A percentile compares a stretch with the other conserved stretches of the same genome.
Conservation (phyloP, 2,888 invertebrate genomes). For the Periphyllus acericola region DNA sequence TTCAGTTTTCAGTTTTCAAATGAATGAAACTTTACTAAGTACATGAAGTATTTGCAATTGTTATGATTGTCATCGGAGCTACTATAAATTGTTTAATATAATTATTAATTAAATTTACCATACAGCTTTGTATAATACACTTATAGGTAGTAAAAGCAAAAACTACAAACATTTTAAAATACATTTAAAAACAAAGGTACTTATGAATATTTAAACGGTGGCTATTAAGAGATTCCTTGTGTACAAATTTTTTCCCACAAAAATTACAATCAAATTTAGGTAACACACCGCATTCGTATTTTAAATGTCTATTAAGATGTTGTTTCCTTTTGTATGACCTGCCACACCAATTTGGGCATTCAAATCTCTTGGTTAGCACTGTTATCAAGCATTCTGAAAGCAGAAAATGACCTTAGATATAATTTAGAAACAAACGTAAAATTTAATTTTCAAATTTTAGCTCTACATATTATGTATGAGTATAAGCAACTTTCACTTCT, state of each 20-base stretch:
- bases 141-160: neutral
- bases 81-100: no score
- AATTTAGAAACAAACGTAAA: neutral
- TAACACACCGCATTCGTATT: slow-evolving; percentile 63
- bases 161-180: neutral
- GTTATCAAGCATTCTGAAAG: slow-evolving; percentile 43
- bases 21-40: no score
- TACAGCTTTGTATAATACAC: neutral
- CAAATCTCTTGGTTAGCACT: neutral
- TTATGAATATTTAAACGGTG: slow-evolving; percentile 62
- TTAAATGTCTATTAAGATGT: slow-evolving; percentile 42
- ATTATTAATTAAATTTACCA: no score
- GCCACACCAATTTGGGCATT: slow-evolving; percentile 62
- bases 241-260: slow-evolving; percentile 60
- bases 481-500: neutral
- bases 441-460: neutral
- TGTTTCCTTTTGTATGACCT: slow-evolving; percentile 60
- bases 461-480: neutral
- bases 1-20: no score
- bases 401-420: neutral
- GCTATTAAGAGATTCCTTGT: slow-evolving; percentile 62
- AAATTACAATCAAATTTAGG: slow-evolving; percentile 60
- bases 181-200: slow-evolving; percentile 1
- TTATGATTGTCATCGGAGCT: no score
- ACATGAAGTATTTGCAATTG: no score